Conservation (phyloP, 2,797 vertebrate genomes). For the Staurois parvus region DNA sequence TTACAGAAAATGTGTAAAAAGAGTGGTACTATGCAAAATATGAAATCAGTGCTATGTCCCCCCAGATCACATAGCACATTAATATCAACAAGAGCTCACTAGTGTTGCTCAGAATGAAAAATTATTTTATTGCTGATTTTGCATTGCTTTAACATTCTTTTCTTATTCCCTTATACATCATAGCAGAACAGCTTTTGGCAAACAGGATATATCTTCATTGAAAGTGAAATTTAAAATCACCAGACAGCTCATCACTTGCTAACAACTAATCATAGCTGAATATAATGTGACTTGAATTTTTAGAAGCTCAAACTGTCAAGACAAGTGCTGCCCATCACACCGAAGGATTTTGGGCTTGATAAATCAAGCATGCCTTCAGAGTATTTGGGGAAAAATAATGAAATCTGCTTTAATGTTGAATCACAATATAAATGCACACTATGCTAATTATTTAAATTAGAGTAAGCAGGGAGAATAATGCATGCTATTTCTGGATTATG, state of each 20-base stretch:
- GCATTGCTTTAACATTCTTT: neutral
- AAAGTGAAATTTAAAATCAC: constrained; percentile 21
- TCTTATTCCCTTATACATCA: neutral
- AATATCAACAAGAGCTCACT: no score
- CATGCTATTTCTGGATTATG: constrained; percentile 51
- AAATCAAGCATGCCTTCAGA: constrained; percentile 35
- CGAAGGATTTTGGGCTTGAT: constrained; percentile 22
- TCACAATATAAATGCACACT: constrained; percentile 47
- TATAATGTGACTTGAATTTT: constrained; percentile 49
- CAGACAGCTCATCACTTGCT: constrained; percentile 33
- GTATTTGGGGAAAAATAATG: constrained; percentile 34
- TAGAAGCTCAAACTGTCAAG: constrained; percentile 35
- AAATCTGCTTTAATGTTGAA: constrained; percentile 38
- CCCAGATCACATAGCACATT: no score
- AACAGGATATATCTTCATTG: constrained; percentile 30
- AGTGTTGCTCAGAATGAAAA: neutral
- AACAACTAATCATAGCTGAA: constrained; percentile 42
- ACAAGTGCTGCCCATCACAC: constrained; percentile 30
- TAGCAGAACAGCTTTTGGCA: constrained; percentile 33
- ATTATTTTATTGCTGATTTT: neutral
- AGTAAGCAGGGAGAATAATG: constrained; percentile 51
- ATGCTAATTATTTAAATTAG: constrained; percentile 58
- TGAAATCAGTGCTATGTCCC: no score
- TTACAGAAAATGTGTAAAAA: no score
- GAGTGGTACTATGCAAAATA: no score